These are phyloP conservation scores for Poecile montanus DNA, from an alignment of 2,797 vertebrate genomes.

Conservation along the genomic window DNA sequence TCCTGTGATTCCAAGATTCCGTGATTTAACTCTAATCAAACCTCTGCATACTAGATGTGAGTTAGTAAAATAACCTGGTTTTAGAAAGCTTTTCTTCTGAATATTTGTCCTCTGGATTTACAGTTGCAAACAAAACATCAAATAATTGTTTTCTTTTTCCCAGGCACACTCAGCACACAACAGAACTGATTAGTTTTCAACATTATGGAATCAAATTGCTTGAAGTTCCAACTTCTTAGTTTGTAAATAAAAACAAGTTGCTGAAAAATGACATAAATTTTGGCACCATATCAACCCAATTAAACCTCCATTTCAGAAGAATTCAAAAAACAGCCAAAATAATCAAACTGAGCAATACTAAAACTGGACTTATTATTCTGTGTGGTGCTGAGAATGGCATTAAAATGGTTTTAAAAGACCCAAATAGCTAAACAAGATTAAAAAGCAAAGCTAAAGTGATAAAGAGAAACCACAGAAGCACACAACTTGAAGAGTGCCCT, in stretches of 20 bases:
- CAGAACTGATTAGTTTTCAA: conserved; percentile 46
- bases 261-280: conserved; percentile 56
- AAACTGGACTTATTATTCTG: conserved; percentile 48
- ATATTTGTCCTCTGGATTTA: not conserved
- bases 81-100: not conserved
- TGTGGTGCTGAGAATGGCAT: not conserved
- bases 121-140: not conserved
- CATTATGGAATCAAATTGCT: conserved; percentile 38
- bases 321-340: conserved; percentile 49
- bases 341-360: conserved; percentile 47
- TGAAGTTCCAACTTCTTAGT: conserved; percentile 52
- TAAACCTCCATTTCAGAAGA: conserved; percentile 60
- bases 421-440: conserved; percentile 26
- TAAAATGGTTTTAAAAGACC: conserved; percentile 46
- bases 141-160: not conserved
- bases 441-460: not conserved
- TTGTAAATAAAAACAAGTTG: conserved; percentile 70
- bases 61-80: not conserved
- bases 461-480: not conserved
- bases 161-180: not conserved
- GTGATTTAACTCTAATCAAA: not conserved
- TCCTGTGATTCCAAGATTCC: not conserved
- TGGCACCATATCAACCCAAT: conserved; percentile 47
- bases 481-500: not conserved
- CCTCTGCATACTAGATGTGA: not conserved